Base-by-base conservation (phyloP, 2,797 vertebrate genomes). In the Hippoglossus hippoglossus region DNA sequence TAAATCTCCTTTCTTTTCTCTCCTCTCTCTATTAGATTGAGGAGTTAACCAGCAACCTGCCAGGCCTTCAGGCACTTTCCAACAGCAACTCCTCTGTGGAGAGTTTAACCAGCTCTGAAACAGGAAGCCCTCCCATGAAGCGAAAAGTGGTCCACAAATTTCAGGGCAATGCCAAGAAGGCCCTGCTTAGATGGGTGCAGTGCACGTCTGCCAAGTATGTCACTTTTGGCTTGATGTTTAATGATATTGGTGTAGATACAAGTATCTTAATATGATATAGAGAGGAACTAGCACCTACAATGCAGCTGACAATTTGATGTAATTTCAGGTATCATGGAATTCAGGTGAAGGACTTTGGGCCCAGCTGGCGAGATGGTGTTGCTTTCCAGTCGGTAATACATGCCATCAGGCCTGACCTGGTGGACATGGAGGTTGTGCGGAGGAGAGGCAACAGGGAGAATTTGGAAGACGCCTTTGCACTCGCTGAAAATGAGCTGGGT, bases 31-130 rank as follows among this genome's bases (percentile, higher is more conserved):
- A 47, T 24, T 89, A 99, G 98, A 99, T 99, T 76, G 98, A 99
- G 87, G 98, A 99, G 92, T 82, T 99, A 92, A 99, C 98, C 64
- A 99, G 97, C 92, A 99, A 99, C 89, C 94, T 99, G 67, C 95
- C 94, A 21, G 96, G 97, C 64, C 93, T 99, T 5, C 96, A 97
- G 75, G 93, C 96, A 0, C 70, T 99, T 82, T 98, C 97, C 62
- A 94, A 94, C 89, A 99, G 98, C 16, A 90, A 95, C 7, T 99
- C 98, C 8, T 99, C 98, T 0, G 92, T 98, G 78, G 98, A 99
- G 55, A 99, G 98, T 62, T 49, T 94, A 59, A 90, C 92, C 74
- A 96, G 96, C 88, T 96, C 96, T 0, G 97, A 98, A 89, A 93
- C 95, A 0, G 94, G 95, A 83, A 99, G 97, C 79, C 98, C 98